phyloP scores from a whole-genome alignment of 2,797 vertebrate species.

The Spinus olivaceus region DNA sequence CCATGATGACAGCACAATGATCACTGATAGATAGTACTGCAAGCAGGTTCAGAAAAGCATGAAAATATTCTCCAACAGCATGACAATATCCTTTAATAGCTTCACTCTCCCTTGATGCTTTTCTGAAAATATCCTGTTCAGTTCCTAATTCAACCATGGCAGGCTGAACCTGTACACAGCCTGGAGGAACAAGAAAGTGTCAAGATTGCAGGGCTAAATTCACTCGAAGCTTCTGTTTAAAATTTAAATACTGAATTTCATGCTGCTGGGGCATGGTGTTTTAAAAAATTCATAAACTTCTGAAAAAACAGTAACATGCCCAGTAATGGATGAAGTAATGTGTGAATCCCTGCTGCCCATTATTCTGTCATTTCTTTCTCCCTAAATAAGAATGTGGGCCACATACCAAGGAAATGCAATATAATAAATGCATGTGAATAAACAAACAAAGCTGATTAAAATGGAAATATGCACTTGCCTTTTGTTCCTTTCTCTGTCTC shows the following conservation, averaged over 20 bases:
- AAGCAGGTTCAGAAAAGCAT: not conserved
- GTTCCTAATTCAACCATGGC: not conserved
- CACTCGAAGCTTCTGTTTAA: conserved; percentile 22
- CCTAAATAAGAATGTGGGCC: not conserved
- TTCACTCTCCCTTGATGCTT: not conserved
- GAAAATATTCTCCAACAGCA: not conserved
- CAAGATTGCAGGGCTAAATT: not conserved
- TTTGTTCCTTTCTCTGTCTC: not conserved
- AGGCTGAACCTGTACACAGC: not conserved
- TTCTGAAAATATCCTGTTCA: not conserved
- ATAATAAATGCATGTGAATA: not conserved
- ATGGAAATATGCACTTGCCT: not conserved
- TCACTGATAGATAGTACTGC: not conserved
- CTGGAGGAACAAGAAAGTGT: not conserved
- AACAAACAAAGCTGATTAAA: not conserved
- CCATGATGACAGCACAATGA: not conserved
- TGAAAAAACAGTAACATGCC: not conserved
- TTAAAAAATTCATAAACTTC: conserved; percentile 35
- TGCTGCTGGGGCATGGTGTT: not conserved
- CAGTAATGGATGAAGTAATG: not conserved
- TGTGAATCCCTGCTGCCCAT: not conserved
- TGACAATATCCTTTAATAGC: not conserved
- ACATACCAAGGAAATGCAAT: not conserved
- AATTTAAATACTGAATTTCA: conserved; percentile 25
- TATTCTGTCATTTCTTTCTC: not conserved